Evolutionary conservation across 2,888 invertebrate species (phyloP), one percentile per base, ranked within the genome.

Genomic region (Andrena trimmerana): DNA sequence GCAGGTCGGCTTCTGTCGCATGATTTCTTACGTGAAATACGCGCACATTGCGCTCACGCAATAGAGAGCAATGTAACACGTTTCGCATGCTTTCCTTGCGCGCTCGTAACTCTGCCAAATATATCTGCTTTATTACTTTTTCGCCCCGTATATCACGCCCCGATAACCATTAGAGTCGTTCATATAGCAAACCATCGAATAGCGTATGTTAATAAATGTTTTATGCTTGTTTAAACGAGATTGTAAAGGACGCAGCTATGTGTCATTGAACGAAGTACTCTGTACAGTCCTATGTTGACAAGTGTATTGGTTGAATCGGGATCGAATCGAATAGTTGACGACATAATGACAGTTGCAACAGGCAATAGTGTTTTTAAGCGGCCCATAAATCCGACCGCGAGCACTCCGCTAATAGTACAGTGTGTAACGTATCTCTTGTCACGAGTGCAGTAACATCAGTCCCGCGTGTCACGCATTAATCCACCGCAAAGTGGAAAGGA

Each of bases 401-500:
- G 48, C 50, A 57, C 68, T 60, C 16, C 60, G 82, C 54, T 78
- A 82, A 84, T 75, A 70, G 78, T 73, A 78, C 82, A 81, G 78
- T 70, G 20, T 68, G 74, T 82, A 83, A 83, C 29, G 69, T 65
- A 59, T 42, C 68, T 63, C 74, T 80, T 79, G 81, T 81, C 76
- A 80, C 86, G 42, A 68, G 62, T 29, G 73, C 73, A 42, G 69
- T 54, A 66, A 76, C 79, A 66, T 84, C 79, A 29, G 74, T 81
- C 78, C 60, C 72, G 50, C 48, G 85, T 67, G 75, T 68, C 78
- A 62, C 50, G 78, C 80, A 89, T 88, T 89, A 88, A 88, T 88
- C 81, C 84, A 73, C 81, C 77, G 81, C 79, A 76, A 88, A 88
- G 79, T 86, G 81, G 85, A 88, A 86, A 84, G 81, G 76, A 76